Evolutionary conservation across 1,140 invertebrate genomes (phyloP), one percentile per base, ranked within the genome.

Genomic region (Oryctes rhinoceros): DNA sequence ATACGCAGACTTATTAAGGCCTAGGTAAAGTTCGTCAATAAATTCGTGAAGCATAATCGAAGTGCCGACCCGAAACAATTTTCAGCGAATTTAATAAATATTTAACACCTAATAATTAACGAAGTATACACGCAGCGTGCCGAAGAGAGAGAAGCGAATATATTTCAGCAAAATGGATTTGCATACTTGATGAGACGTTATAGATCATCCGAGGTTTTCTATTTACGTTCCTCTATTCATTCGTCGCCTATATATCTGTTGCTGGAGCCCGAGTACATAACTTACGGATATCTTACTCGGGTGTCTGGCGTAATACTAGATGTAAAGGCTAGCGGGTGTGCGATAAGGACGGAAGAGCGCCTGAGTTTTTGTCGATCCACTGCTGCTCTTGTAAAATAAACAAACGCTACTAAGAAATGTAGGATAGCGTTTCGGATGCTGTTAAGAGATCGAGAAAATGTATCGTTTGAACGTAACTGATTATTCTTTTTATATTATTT

Each of bases 91-190:
- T 71, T 71, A 71, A 71, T 71, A 71, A 71, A 71, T 71, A 71
- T 71, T 71, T 71, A 71, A 4, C 35, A 71, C 35, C 65, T 71
- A 24, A 71, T 71, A 71, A 24, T 71, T 71, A 35, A 71, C 65
- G 65, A 71, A 71, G 35, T 71, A 20, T n/a, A 62, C 5, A 5
- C 13, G 5, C 5, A 30, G 53, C 13, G 24, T 18, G 35, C 30
- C 35, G 65, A 13, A 18, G 4, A 5, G 65, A 20, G 24, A 13
- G 24, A 37, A 24, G 65, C 65, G 37, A 35, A 71, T 71, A 71
- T 71, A 71, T 71, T 71, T 71, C 65, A 30, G 65, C 24, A 71
- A 71, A 71, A 71, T 71, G 65, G 65, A 71, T 71, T 71, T 71
- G 65, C 65, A 71, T 71, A 71, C 20, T 71, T 71, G 20, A 71